Base-by-base conservation (phyloP, 2,113 vertebrate genomes). In the Varanus komodoensis region DNA sequence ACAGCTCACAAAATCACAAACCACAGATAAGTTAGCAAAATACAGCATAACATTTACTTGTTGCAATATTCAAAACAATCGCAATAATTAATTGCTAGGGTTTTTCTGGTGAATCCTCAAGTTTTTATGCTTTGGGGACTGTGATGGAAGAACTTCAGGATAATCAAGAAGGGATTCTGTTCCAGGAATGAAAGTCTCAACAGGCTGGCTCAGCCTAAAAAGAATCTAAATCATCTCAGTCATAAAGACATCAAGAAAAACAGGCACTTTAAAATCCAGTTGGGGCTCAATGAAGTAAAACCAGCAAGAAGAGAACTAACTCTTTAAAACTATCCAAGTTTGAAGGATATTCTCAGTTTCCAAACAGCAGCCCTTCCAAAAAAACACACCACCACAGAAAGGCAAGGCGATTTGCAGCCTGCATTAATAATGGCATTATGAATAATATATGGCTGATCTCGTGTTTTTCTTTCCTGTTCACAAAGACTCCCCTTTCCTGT, bases 361-460 rank as follows among this genome's bases (percentile, higher is more conserved):
- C 12, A 86, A 86, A 3, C 89, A 48, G 38, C 38, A 44, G 38
- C 38, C 38, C 38, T 44, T 44, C 38, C 38, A 44, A 44, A 44
- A 44, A 86, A 86, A 3, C 89, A 48, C 50, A 32, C 12, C 52
- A 50, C 52, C 27, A 80, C 27, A 85, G 68, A 82, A 64, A 73
- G 21, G 81, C 12, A 78, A n/a, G 73, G 73, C 38, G 64, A 3
- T 68, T 11, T 54, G 89, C 8, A n/a, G 25, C 88, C 85, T 91
- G 87, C 93, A 92, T 74, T 91, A 87, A 87, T 90, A 88, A 87
- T 92, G 38, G 54, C 0, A 78, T 83, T 69, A 77, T 64, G 73
- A 23, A 78, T 61, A 68, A 84, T 50, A 81, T 48, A 84, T n/a
- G 54, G 23, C 8, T 67, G 61, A 73, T 17, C 69, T 8, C 11